Evolutionary conservation across 2,113 vertebrate genomes (phyloP).

Genomic region (Varanus salvator): DNA sequence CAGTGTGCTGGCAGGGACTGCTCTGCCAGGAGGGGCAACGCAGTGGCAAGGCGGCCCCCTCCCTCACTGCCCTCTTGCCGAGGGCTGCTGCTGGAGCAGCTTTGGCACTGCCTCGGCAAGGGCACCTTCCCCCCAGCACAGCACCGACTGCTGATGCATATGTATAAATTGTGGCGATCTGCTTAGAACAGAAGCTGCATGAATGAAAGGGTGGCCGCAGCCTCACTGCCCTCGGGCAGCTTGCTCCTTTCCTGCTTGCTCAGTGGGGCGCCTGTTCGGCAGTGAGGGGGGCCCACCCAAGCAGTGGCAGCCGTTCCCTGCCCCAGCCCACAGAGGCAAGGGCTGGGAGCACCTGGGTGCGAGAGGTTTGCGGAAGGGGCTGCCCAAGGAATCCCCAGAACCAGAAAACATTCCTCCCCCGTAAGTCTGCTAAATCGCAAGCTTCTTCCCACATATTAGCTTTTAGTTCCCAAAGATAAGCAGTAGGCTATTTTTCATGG

Average conservation of each 20-base stretch:
- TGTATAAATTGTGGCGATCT: too few species aligned
- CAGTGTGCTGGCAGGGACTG: background rate
- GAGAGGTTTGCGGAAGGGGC: too few species aligned
- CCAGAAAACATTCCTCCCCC: too few species aligned
- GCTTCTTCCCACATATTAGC: background rate
- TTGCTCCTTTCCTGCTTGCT: background rate
- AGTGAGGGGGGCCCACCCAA: too few species aligned
- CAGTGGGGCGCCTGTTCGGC: background rate
- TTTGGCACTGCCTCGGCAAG: background rate
- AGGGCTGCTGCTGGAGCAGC: background rate
- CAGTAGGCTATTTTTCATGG: background rate
- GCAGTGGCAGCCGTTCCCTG: background rate
- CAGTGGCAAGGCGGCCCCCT: slow-evolving; percentile 25
- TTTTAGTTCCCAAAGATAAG: background rate
- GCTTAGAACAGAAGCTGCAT: too few species aligned
- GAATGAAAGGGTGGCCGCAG: too few species aligned
- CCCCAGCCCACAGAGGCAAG: background rate
- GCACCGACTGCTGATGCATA: background rate
- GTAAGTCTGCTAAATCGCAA: background rate
- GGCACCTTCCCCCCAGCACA: background rate
- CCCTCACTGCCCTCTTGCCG: slow-evolving; percentile 43
- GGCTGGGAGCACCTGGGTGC: background rate
- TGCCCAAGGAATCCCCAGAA: background rate
- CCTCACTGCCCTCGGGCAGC: too few species aligned
- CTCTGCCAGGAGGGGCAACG: slow-evolving; percentile 29